Conservation (phyloP, 2,888 invertebrate species). For the Onchidella celtica region DNA sequence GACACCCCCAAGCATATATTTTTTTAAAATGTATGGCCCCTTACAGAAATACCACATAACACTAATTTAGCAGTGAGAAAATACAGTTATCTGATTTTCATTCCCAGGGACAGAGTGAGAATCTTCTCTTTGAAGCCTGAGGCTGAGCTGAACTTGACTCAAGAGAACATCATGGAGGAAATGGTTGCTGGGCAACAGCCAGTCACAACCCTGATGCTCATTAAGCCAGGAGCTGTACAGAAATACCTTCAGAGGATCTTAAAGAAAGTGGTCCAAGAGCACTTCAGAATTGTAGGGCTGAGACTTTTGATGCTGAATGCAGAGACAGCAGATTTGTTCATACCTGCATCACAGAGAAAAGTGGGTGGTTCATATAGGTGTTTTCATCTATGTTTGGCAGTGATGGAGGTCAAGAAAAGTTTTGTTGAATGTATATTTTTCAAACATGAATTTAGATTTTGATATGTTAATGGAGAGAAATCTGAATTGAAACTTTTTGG, state of each 20-base stretch:
- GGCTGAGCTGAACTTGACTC: conserved; percentile 33
- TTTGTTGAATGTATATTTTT: too few species aligned
- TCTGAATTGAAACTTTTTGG: too few species aligned
- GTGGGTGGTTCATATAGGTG: too few species aligned
- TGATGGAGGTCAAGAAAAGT: too few species aligned
- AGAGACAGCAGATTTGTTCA: conserved; percentile 56
- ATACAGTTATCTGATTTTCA: not conserved
- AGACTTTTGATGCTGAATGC: conserved; percentile 59
- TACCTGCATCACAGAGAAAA: conserved; percentile 56
- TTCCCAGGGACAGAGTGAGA: not conserved
- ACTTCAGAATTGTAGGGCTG: conserved; percentile 70
- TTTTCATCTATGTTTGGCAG: too few species aligned
- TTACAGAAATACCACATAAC: too few species aligned
- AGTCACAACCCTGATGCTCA: conserved; percentile 69
- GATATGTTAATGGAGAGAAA: too few species aligned
- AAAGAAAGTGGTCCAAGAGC: conserved; percentile 71
- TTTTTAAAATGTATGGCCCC: too few species aligned
- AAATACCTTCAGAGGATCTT: conserved; percentile 71
- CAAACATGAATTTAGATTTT: too few species aligned
- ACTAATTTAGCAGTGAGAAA: too few species aligned
- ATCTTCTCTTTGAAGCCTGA: conserved; percentile 7
- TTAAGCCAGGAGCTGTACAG: conserved; percentile 72
- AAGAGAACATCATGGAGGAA: conserved; percentile 64
- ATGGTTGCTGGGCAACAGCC: conserved; percentile 70
- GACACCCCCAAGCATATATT: too few species aligned